Evolutionary conservation across 2,888 invertebrate genomes (phyloP), one percentile per base, ranked within the genome.

Genomic region (Sthenelais limicola): DNA sequence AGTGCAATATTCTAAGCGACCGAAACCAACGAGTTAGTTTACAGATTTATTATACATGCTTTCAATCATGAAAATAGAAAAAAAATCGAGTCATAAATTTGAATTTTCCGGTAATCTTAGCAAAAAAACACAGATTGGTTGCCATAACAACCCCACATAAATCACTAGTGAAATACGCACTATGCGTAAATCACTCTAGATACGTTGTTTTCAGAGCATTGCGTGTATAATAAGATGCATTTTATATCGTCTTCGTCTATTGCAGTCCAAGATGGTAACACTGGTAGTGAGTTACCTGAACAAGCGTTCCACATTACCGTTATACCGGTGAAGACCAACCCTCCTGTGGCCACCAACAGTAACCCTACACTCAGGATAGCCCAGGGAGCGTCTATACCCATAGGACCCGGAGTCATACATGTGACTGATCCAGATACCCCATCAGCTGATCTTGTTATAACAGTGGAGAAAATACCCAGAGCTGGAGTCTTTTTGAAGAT

Each of bases 251-350:
- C n/a, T n/a, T n/a, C n/a, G n/a, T 33, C 5, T 58, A n/a, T 58
- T 58, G 30, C 58, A 58, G 58, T 58, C 32, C 24, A 58, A 58
- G 58, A 58, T 21, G 33, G 9, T 24, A 32, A 12, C 15, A 54
- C 54, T 38, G 71, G 52, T 9, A 49, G 74, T 30, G 35, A 52
- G 21, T 38, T 72, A 26, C 73, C 71, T 12, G 74, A 76, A 47
- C 76, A 67, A 43, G 48, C 47, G 4, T 67, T 67, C 28, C 24
- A 5, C 47, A 2, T 67, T 3, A 9, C 4, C 18, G 67, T 86
- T 3, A 38, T 82, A n/a, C 85, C 85, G 7, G 83, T 84, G 35
- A 83, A 85, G 76, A 84, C 84, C 78, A 80, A 78, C 56, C 79
- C 84, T 12, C 85, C 86, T 0, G 51, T 73, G 26, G 81, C 85